These are phyloP conservation scores for Cryptoblepharus egeriae DNA, from an alignment of 2,797 vertebrate species.

Conservation along the genomic window DNA sequence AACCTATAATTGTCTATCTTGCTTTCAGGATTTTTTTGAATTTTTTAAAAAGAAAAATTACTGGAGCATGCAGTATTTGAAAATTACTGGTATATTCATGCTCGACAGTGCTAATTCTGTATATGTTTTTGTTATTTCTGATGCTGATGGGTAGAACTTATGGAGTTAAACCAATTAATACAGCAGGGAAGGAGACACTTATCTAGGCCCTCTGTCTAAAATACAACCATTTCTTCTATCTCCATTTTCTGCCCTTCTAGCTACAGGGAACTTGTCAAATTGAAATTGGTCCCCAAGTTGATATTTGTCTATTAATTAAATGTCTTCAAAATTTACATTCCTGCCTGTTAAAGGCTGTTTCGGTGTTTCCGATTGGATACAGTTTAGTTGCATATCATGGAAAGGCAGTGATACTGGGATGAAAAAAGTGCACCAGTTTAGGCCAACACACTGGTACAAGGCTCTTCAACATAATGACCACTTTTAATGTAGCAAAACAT, in stretches of 20 bases:
- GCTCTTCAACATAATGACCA: neutral
- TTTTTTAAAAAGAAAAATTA: too few relatives aligned
- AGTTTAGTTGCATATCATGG: neutral
- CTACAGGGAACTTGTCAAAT: neutral
- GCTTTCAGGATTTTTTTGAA: too few relatives aligned
- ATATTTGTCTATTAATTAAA: neutral
- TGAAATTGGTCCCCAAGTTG: neutral
- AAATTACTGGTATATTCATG: neutral
- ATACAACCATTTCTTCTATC: neutral
- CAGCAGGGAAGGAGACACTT: neutral
- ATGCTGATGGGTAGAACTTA: neutral
- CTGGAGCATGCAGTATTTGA: neutral
- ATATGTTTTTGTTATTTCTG: neutral
- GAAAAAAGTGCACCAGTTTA: neutral
- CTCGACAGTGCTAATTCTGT: neutral
- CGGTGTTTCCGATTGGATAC: neutral
- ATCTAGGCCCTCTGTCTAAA: neutral
- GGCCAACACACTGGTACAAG: neutral
- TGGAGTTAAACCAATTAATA: neutral
- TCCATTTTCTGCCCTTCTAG: neutral
- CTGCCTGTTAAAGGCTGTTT: neutral
- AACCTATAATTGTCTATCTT: too few relatives aligned
- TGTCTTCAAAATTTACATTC: neutral
- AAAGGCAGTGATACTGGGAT: neutral
- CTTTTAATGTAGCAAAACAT: too few relatives aligned